Evolutionary conservation across 2,888 invertebrate species (phyloP).

Genomic region (Conchocele bisecta): DNA sequence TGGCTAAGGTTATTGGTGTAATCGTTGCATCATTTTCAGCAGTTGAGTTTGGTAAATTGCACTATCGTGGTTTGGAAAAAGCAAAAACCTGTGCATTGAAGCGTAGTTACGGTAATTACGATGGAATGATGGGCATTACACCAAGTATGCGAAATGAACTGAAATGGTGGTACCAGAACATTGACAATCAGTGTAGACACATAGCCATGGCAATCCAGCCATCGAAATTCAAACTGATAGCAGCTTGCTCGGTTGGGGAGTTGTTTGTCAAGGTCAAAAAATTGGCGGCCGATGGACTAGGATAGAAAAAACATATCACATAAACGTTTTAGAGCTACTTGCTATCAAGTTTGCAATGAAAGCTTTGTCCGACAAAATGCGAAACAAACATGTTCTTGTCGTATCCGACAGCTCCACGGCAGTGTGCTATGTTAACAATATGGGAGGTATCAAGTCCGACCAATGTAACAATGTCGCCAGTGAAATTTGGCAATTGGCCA

Average conservation of each 20-base stretch:
- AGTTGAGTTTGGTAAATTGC: conserved; percentile 25
- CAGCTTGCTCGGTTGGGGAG: background rate
- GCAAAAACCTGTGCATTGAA: conserved; percentile 15
- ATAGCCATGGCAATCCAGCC: background rate
- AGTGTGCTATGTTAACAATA: too few relatives aligned
- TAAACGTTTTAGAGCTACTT: too few relatives aligned
- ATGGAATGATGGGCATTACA: conserved; percentile 5
- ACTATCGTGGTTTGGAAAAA: conserved; percentile 25
- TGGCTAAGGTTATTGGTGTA: conserved; percentile 27
- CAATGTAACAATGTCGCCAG: too few relatives aligned
- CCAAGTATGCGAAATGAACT: background rate
- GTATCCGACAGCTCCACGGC: too few relatives aligned
- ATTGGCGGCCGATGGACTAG: background rate
- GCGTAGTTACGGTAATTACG: conserved; percentile 13
- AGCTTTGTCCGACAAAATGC: too few relatives aligned
- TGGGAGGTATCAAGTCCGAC: too few relatives aligned
- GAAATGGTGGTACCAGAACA: background rate
- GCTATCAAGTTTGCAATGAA: too few relatives aligned
- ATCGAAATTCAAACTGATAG: background rate
- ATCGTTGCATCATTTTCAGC: conserved; percentile 33
- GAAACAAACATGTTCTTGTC: too few relatives aligned
- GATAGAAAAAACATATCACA: too few relatives aligned
- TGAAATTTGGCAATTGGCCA: too few relatives aligned
- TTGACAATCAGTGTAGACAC: background rate
- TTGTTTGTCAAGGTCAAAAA: background rate